Conservation (phyloP, 2,113 vertebrate species). For the Rhinolophus sinicus region DNA sequence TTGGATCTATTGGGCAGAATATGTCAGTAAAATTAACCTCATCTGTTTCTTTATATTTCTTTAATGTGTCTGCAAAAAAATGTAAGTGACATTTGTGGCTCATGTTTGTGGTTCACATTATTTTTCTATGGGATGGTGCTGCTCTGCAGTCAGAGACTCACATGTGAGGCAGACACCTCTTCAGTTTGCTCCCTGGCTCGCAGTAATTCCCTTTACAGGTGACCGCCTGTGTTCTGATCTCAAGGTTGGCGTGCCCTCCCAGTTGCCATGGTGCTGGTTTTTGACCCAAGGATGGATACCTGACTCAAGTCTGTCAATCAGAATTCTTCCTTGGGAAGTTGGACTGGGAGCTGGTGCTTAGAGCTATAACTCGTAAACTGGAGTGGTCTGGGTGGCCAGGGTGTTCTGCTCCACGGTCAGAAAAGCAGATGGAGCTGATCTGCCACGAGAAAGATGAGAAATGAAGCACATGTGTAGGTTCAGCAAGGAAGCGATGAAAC, state of each 20-base stretch:
- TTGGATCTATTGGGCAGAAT: background rate
- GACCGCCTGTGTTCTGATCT: background rate
- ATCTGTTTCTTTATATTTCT: slow-evolving; percentile 29
- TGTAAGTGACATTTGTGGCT: background rate
- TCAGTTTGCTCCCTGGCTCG: background rate
- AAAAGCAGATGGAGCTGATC: background rate
- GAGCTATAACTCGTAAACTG: background rate
- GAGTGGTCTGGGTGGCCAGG: background rate
- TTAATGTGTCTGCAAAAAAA: background rate
- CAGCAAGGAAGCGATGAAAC: background rate
- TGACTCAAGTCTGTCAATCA: background rate
- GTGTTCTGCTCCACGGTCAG: background rate
- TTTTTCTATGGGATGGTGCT: background rate
- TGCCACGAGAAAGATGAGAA: background rate
- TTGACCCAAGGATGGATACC: background rate
- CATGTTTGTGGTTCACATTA: background rate
- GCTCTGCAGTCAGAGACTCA: background rate
- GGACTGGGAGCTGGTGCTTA: background rate
- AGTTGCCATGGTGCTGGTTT: background rate
- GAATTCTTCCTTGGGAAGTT: background rate
- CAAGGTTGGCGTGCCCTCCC: background rate
- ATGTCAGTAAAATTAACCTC: slow-evolving; percentile 34
- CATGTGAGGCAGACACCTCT: background rate
- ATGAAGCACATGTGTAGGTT: background rate
- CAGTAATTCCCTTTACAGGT: background rate